A percentile compares a stretch with the other conserved stretches of the same genome.
These are phyloP conservation scores for Sebastes kiyomatsui DNA, from an alignment of 2,797 vertebrate genomes.

Conservation along the genomic window DNA sequence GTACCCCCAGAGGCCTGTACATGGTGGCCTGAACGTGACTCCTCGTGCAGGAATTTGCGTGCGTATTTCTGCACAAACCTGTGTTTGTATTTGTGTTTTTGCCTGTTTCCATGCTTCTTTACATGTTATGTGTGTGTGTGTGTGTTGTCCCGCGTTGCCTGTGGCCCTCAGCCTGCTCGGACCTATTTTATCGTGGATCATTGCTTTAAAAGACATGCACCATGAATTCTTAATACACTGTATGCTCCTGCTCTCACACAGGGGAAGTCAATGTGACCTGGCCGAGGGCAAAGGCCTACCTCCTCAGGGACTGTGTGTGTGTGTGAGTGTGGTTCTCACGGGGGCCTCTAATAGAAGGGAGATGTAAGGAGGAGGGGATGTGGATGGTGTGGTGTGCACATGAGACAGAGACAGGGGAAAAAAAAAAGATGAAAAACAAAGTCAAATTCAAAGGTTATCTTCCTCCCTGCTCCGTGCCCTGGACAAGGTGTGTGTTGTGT, in stretches of 20 bases:
- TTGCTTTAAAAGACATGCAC: slow-evolving; percentile 44
- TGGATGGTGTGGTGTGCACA: not conserved
- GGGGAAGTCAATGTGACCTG: slow-evolving; percentile 28
- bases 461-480: slow-evolving; percentile 4
- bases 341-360: slow-evolving; percentile 5
- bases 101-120: not conserved
- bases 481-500: slow-evolving; percentile 5
- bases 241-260: slow-evolving; percentile 38
- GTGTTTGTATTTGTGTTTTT: slow-evolving; percentile 10
- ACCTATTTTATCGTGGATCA: slow-evolving; percentile 39
- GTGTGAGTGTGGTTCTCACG: slow-evolving; percentile 3
- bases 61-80: not conserved
- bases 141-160: not conserved
- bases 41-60: not conserved
- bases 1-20: not conserved
- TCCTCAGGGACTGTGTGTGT: not conserved
- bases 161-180: not conserved
- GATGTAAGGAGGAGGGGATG: slow-evolving; percentile 5
- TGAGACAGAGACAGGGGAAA: not conserved
- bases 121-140: not conserved
- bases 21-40: slow-evolving; percentile 8
- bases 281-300: slow-evolving; percentile 23
- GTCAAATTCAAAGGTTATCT: slow-evolving; percentile 18
- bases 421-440: slow-evolving; percentile 5
- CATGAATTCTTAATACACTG: slow-evolving; percentile 60